Evolutionary conservation across 2,797 vertebrate species (phyloP), one percentile per base, ranked within the genome.

Genomic region (Pseudopleuronectes americanus): DNA sequence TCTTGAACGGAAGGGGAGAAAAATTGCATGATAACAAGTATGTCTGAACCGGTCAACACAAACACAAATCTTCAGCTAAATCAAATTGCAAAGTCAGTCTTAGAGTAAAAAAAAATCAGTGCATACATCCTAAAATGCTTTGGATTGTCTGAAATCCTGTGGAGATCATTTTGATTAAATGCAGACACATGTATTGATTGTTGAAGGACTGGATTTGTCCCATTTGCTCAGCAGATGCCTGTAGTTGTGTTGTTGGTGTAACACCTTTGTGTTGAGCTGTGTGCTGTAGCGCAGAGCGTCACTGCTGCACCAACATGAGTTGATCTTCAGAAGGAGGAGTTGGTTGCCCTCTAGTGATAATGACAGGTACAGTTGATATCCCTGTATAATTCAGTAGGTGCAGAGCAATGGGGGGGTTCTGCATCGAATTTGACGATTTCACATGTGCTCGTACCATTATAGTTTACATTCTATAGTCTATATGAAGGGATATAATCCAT

Each of bases 301-400:
- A 82, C 83, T 91, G 89, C 89, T 81, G 80, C 76, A 88, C 49
- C 23, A 36, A 47, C 47, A 59, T 41, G 21, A 76, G 22, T 4
- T 1, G 21, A 51, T 45, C 14, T 38, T 54, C 2, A 63, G 33
- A 62, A 52, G 26, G 72, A 83, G 64, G 75, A 45, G 8, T 58
- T 49, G 76, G 72, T 59, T 84, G 82, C 83, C 86, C 87, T 89
- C 92, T 91, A 85, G 82, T 87, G 90, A 36, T 24, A 22, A 64
- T 38, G 16, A 64, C 13, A 51, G 58, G 66, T 48, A 78, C 22
- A 16, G 33, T 17, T 69, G 49, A 63, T 41, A 26, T 49, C 48
- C 24, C 55, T 73, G 55, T 66, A 57, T 72, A 57, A 76, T 68
- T 62, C 57, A 76, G 14, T 52, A 33, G 57, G 47, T 74, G 61